Evolutionary conservation across 2,888 invertebrate genomes (phyloP), one percentile per base, ranked within the genome.

Genomic region (Ethmia dodecea): DNA sequence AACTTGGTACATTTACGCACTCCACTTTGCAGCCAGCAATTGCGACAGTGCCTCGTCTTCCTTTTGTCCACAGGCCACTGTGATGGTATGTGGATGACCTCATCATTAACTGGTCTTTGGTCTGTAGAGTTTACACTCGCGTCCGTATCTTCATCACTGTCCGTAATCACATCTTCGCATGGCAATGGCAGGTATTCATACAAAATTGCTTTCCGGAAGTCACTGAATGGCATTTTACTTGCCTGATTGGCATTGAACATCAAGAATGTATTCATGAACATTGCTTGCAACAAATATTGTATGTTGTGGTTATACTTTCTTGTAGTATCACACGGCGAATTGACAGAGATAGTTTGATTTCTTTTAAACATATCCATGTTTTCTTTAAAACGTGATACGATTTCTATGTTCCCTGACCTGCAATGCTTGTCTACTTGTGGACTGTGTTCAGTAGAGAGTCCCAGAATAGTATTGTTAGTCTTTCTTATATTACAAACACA

Each of bases 241-340:
- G 22, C 2, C 3, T 13, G 13, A 6, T 31, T 31, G 1, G 20
- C 13, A 11, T 32, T 32, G 16, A 16, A 32, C 26, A 32, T 3
- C 9, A 26, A 11, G 22, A 13, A 26, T 3, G 32, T 15, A 16
- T 32, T 32, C 25, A 32, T 32, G 16, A 32, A 32, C 32, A 32
- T 32, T 6, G 18, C 32, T 18, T 32, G 32, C 12, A 32, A 10
- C 16, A 32, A 32, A 26, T 32, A 32, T n/a, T 26, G 10, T 0
- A 32, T 18, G 9, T 8, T 25, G n/a, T 10, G 25, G 16, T 32
- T 32, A n/a, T 32, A 26, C 14, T 26, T 32, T 12, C 26, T 32
- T 8, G 32, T 12, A 8, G 10, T 5, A 15, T 25, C 32, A 2
- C 6, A 13, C 3, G 32, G 32, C 8, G 32, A 11, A 32, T 32